A percentile compares a stretch with the other conserved stretches of the same genome.
These are phyloP conservation scores for Drosophila birchii DNA, from an alignment of 2,888 invertebrate species.

Conservation along the genomic window DNA sequence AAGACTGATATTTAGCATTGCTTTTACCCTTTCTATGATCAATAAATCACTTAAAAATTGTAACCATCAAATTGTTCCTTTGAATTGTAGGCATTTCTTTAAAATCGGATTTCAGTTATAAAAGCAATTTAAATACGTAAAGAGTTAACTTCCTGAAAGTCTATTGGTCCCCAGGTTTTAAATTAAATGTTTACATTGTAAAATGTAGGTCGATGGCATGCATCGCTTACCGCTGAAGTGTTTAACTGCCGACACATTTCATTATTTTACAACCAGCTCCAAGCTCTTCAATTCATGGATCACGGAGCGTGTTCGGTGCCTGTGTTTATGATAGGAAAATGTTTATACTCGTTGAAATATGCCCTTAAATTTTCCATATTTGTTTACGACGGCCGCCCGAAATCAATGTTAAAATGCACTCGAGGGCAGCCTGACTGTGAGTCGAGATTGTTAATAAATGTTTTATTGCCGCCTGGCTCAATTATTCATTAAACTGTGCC, in stretches of 20 bases:
- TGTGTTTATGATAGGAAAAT: slow-evolving; percentile 28
- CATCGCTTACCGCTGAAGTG: slow-evolving; percentile 3
- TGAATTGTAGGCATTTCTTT: no score
- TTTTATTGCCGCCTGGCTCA: slow-evolving; percentile 44
- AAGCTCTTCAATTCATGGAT: slow-evolving; percentile 1
- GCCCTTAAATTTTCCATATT: slow-evolving; percentile 25
- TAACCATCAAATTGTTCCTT: background rate
- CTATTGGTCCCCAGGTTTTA: background rate
- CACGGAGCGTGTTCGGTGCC: background rate
- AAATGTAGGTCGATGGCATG: slow-evolving; percentile 5
- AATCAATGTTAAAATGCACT: slow-evolving; percentile 32
- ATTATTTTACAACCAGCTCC: slow-evolving; percentile 10
- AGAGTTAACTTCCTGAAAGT: background rate
- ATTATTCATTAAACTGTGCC: slow-evolving; percentile 49
- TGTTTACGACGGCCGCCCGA: slow-evolving; percentile 17
- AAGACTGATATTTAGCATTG: background rate
- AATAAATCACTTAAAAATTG: background rate
- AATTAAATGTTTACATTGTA: slow-evolving; percentile 14
- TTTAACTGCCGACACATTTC: background rate
- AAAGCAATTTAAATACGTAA: background rate
- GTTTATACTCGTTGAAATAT: slow-evolving; percentile 28
- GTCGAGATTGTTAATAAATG: slow-evolving; percentile 38
- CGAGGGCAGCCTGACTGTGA: slow-evolving; percentile 8
- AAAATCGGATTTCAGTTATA: background rate
- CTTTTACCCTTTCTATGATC: background rate